Evolutionary conservation across 2,113 vertebrate genomes (phyloP).

Genomic region (Hydropotes inermis): DNA sequence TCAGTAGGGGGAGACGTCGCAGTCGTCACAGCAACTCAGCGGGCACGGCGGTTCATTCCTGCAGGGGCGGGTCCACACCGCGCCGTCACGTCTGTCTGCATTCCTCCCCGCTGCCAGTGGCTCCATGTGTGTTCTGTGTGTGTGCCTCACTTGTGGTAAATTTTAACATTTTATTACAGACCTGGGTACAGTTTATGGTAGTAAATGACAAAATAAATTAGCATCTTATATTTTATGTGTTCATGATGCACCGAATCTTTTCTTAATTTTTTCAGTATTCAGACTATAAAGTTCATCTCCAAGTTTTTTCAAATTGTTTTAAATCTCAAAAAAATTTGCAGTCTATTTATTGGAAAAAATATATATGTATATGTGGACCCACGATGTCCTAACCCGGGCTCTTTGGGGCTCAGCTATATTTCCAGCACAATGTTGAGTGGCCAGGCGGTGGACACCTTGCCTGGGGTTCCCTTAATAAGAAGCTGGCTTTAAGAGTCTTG

Average conservation of each 20-base stretch:
- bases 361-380: background rate
- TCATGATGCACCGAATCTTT: background rate
- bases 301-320: background rate
- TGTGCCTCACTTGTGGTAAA: background rate
- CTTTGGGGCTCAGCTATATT: background rate
- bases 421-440: background rate
- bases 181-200: background rate
- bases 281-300: background rate
- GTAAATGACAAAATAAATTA: background rate
- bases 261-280: background rate
- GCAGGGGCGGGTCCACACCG: fast-evolving
- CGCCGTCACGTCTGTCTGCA: fast-evolving
- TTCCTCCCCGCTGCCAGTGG: fast-evolving
- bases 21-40: fast-evolving
- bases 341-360: background rate
- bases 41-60: fast-evolving
- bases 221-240: background rate
- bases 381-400: background rate
- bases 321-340: background rate
- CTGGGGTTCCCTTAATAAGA: background rate
- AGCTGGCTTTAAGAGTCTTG: too few relatives aligned
- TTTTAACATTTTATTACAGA: background rate
- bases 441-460: background rate
- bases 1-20: background rate
- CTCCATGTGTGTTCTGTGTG: fast-evolving